phyloP scores from a whole-genome alignment of 1,140 invertebrate species.

The Cotesia vestalis region DNA sequence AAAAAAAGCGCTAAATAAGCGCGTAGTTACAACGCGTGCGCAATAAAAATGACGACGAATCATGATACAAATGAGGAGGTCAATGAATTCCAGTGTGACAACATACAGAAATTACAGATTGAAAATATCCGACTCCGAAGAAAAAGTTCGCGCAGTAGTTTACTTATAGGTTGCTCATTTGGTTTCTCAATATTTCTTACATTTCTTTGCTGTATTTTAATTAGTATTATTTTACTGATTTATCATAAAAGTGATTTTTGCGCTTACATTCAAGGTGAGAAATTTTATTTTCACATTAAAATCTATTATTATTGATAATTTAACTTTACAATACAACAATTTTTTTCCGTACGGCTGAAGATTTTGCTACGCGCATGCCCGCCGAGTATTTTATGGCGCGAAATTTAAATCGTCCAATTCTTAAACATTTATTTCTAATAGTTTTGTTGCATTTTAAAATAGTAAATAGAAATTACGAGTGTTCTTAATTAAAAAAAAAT shows the following conservation, averaged over 20 bases:
- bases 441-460: background rate
- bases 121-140: conserved; percentile 11
- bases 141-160: conserved; percentile 40
- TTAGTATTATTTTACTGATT: conserved; percentile 50
- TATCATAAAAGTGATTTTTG: conserved; percentile 47
- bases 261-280: conserved; percentile 44
- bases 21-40: too few relatives aligned
- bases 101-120: background rate
- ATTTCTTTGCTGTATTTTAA: conserved; percentile 51
- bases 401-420: background rate
- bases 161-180: conserved; percentile 48
- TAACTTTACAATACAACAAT: background rate
- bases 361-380: background rate
- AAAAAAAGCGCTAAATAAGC: too few relatives aligned
- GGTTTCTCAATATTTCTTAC: conserved; percentile 50
- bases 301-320: background rate
- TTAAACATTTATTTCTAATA: background rate
- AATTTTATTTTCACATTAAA: too few relatives aligned
- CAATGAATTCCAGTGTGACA: background rate
- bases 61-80: too few relatives aligned
- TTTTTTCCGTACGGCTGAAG: too few relatives aligned
- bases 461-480: background rate
- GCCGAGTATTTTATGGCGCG: background rate
- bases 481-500: too few relatives aligned
- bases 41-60: too few relatives aligned